Base-by-base conservation (phyloP, 2,888 invertebrate genomes). In the Eupithecia dodoneata region DNA sequence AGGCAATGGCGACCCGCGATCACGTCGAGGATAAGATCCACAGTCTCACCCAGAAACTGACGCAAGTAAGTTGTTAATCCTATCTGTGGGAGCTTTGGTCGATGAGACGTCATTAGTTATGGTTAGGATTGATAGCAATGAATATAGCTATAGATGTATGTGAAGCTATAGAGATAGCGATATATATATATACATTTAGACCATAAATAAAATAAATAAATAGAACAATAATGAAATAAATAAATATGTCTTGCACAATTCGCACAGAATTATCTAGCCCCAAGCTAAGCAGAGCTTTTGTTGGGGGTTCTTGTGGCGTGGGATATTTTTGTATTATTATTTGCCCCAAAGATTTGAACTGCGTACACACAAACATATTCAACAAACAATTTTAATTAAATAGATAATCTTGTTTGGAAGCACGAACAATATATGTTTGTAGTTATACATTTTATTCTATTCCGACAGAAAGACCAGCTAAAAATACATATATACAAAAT, bases 1-100 rank as follows among this genome's bases (percentile, higher is more conserved):
- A 97, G 97, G 97, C 97, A 90, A 96, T 96, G 95, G 96, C 96
- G 95, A 96, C 96, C 91, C 96, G 96, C 91, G 97, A 97, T 88
- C 96, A 96, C 95, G 96, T 96, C 92, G 97, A 97, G 95, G 97
- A 97, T 96, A 96, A 97, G 96, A 96, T 96, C 92, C 96, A 96
- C 96, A 94, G 96, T 95, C 96, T 97, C 94, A 96, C 96, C 91
- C 96, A 96, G 96, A 96, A 96, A 94, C 95, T 97, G 91, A 95
- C 96, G 93, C 96, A 96, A 96, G 97, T 97, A 97, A 97, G 97
- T 96, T 87, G 87, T 87, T 85, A 86, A n/a, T 70, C 86, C 89
- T 87, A 84, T 75, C 79, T 75, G 70, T 73, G 52, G 83, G 82
- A 81, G 83, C 84, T 88, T 86, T 90, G 91, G 87, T 90, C 89